Evolutionary conservation across 2,888 invertebrate species (phyloP), one percentile per base, ranked within the genome.

Genomic region (Heliconius erato): DNA sequence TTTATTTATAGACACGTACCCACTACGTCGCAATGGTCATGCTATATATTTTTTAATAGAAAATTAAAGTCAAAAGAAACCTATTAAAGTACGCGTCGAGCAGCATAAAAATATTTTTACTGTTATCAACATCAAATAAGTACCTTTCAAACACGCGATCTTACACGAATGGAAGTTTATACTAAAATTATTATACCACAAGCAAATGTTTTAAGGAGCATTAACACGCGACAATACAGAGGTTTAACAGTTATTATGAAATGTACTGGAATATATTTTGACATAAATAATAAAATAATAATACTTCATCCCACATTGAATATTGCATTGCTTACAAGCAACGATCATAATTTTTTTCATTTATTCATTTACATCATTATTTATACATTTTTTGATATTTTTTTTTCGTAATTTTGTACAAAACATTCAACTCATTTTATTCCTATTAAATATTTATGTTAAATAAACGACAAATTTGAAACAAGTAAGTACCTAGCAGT

Each of bases 61-160:
- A 76, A 76, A 63, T 76, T n/a, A n/a, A 59, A 63, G 16, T 26
- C 23, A 23, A 40, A 76, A 76, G 23, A 63, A 76, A n/a, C n/a
- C 16, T n/a, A 4, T 40, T 23, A 59, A n/a, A 59, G 23, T 63
- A 40, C 26, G 14, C 32, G n/a, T 35, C 59, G 9, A n/a, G 16
- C 14, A 63, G 26, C 35, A 35, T 16, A 76, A 76, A 63, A 76
- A 35, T 59, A 74, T 19, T 63, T 35, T 76, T 76, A 76, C 76
- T 76, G 76, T 76, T 63, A 76, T 76, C 76, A 76, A 35, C n/a
- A 63, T 76, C 76, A 26, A 72, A 72, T 63, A 63, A 76, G 76
- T 76, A 76, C 14, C 35, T 76, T 26, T 35, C 3, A 14, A 76
- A 40, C 76, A 76, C 76, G 76, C 76, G 63, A 76, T 63, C 63